Evolutionary conservation across 1,140 invertebrate species (phyloP).

Genomic region (Lutraria rhynchaena): DNA sequence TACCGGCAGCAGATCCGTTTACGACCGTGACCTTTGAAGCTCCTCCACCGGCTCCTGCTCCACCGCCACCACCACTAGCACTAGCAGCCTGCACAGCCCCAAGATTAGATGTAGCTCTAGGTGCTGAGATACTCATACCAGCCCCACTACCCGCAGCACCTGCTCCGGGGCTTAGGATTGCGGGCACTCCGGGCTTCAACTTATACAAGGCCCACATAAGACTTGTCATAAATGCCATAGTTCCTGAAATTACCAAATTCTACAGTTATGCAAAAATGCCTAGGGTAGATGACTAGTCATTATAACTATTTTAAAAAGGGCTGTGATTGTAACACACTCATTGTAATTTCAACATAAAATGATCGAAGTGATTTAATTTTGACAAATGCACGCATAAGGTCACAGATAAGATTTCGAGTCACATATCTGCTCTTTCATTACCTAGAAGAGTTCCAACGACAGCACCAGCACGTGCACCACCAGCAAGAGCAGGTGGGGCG

Average conservation of each 20-base stretch:
- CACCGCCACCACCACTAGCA: conserved; percentile 28
- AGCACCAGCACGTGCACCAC: conserved; percentile 46
- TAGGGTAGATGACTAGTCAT: too few species aligned
- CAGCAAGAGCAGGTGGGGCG: conserved; percentile 21
- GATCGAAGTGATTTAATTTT: too few species aligned
- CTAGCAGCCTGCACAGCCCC: conserved; percentile 53
- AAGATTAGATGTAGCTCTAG: conserved; percentile 41
- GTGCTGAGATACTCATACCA: conserved; percentile 45
- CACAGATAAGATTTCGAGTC: too few species aligned
- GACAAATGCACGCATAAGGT: too few species aligned
- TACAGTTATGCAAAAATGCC: too few species aligned
- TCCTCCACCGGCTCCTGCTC: conserved; percentile 18
- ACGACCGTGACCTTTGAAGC: conserved; percentile 52
- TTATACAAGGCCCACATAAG: conserved; percentile 58
- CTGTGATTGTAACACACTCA: too few species aligned
- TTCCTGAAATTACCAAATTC: conserved; percentile 18
- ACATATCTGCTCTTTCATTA: too few species aligned
- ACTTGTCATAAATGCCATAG: conserved; percentile 54
- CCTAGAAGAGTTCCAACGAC: conserved; percentile 55
- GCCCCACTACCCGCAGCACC: conserved; percentile 27
- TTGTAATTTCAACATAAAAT: too few species aligned
- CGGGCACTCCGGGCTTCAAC: conserved; percentile 45
- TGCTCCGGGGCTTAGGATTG: conserved; percentile 38
- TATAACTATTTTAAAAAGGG: too few species aligned
- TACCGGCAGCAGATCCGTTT: conserved; percentile 51